Evolutionary conservation across 1,140 invertebrate species (phyloP).

Genomic region (Panagrolaimus sp.): DNA sequence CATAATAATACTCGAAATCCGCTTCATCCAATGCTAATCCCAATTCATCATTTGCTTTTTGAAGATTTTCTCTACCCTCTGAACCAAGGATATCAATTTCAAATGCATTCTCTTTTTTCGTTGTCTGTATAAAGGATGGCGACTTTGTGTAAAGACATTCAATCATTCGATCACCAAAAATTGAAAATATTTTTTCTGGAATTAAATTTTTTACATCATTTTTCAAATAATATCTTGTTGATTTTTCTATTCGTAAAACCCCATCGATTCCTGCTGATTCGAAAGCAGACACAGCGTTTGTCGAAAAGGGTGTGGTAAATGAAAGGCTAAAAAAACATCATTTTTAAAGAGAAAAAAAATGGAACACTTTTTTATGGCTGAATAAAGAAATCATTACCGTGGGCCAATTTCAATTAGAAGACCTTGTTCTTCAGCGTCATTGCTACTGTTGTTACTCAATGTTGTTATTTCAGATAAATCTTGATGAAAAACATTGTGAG

Average conservation of each 20-base stretch:
- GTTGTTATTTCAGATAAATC: background rate
- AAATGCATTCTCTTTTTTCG: conserved; percentile 1
- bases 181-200: conserved; percentile 21
- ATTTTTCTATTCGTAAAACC: conserved; percentile 42
- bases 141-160: conserved; percentile 31
- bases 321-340: conserved; percentile 30
- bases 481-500: conserved; percentile 23
- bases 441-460: background rate
- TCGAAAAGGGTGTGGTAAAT: conserved; percentile 52
- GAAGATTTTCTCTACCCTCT: conserved; percentile 27
- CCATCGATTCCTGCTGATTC: conserved; percentile 36
- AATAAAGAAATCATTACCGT: conserved; percentile 3
- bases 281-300: conserved; percentile 49
- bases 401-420: conserved; percentile 25
- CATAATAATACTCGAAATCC: conserved; percentile 62
- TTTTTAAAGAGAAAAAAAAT: background rate
- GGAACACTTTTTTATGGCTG: background rate
- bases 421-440: conserved; percentile 15
- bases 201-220: conserved; percentile 14
- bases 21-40: conserved; percentile 61
- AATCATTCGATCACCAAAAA: conserved; percentile 52
- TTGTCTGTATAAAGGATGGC: conserved; percentile 11
- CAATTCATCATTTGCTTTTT: conserved; percentile 31
- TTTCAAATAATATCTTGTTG: conserved; percentile 31
- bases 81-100: conserved; percentile 24